These are phyloP conservation scores for Tridacna crocea DNA, from an alignment of 2,888 invertebrate species.

Conservation along the genomic window DNA sequence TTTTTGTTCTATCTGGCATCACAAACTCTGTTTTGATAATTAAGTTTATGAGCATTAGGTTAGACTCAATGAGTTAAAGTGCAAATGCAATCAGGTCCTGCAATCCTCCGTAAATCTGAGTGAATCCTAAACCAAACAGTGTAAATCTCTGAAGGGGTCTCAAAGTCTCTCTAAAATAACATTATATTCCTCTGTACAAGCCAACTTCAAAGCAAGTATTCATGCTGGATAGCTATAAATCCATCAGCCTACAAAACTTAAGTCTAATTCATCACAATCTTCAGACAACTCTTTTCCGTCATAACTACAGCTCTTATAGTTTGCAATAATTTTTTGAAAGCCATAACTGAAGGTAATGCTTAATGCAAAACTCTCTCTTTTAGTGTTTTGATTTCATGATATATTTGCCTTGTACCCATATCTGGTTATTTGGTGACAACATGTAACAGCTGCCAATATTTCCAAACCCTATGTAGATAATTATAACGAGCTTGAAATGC, in stretches of 20 bases:
- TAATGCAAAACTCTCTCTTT: not conserved
- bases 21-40: too few species aligned
- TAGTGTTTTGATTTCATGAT: not conserved
- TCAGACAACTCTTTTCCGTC: not conserved
- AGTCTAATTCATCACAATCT: constrained; percentile 10
- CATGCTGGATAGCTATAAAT: constrained; percentile 13
- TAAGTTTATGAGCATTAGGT: too few species aligned
- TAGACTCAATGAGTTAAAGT: too few species aligned
- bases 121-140: not conserved
- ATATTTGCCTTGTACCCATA: not conserved
- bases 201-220: constrained; percentile 4
- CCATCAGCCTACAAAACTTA: not conserved
- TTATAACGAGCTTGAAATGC: too few species aligned
- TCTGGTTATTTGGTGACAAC: too few species aligned
- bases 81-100: too few species aligned
- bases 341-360: not conserved
- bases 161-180: not conserved
- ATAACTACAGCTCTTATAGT: not conserved
- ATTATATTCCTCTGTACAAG: not conserved
- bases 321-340: too few species aligned
- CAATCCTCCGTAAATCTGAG: too few species aligned
- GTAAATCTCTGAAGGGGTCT: not conserved
- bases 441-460: too few species aligned
- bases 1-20: too few species aligned
- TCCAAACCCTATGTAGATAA: too few species aligned